Evolutionary conservation across 2,113 vertebrate species (phyloP).

Genomic region (Epinephelus moara): DNA sequence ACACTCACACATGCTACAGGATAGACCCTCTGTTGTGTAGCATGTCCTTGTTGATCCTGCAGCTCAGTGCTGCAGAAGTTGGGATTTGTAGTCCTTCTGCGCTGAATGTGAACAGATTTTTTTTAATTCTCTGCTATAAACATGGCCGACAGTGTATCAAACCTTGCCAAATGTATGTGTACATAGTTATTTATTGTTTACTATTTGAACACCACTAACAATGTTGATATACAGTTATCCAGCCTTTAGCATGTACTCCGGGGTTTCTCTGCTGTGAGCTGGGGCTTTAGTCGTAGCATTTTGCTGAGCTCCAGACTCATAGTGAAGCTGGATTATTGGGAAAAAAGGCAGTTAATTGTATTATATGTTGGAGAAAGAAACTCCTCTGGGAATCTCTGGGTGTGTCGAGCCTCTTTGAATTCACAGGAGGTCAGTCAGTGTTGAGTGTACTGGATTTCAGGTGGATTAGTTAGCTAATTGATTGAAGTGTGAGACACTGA

Average conservation of each 20-base stretch:
- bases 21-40: conserved; percentile 4
- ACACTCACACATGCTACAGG: conserved; percentile 23
- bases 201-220: conserved; percentile 9
- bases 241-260: not conserved
- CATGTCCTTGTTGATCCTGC: conserved; percentile 5
- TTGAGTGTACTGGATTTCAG: not conserved
- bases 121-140: conserved; percentile 28
- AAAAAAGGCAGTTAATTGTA: not conserved
- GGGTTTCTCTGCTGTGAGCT: not conserved
- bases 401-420: not conserved
- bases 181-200: conserved; percentile 50
- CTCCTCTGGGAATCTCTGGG: not conserved
- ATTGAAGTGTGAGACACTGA: not conserved
- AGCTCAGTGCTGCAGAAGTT: conserved; percentile 22
- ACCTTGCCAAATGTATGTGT: conserved; percentile 53
- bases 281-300: conserved; percentile 13
- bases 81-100: conserved; percentile 16
- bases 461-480: not conserved
- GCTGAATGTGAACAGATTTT: conserved; percentile 39
- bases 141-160: not conserved
- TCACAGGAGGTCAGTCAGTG: not conserved
- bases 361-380: not conserved
- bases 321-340: not conserved
- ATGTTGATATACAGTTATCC: not conserved
- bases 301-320: conserved; percentile 3